phyloP scores from a whole-genome alignment of 2,888 invertebrate genomes.

The Stenotaenia linearis region DNA sequence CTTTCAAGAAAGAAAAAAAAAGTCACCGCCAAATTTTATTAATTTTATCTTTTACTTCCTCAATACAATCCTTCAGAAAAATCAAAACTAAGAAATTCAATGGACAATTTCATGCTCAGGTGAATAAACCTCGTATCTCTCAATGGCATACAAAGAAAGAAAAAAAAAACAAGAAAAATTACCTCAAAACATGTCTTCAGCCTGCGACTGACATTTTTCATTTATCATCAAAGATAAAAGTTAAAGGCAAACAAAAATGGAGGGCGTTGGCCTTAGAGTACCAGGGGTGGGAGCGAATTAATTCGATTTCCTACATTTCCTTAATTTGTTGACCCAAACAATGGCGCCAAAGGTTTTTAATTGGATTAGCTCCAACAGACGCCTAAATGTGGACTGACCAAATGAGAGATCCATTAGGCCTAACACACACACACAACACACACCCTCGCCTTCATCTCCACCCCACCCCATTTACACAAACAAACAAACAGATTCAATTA shows the following conservation, averaged over 20 bases:
- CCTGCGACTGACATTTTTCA: slow-evolving; percentile 14
- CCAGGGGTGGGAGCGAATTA: slow-evolving; percentile 14
- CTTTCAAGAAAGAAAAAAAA: neutral
- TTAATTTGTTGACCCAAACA: slow-evolving; percentile 26
- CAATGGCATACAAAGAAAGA: neutral
- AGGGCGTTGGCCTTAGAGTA: slow-evolving; percentile 7
- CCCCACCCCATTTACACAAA: neutral
- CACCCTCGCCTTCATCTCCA: neutral
- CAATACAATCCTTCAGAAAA: neutral
- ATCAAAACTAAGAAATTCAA: neutral
- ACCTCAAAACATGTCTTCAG: neutral
- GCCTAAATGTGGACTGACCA: slow-evolving; percentile 24
- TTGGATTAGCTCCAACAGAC: slow-evolving; percentile 24
- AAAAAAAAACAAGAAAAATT: neutral
- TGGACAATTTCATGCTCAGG: slow-evolving; percentile 19
- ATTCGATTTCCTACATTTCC: slow-evolving; percentile 24
- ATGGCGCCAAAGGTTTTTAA: slow-evolving; percentile 26
- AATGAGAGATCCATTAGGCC: slow-evolving; percentile 26
- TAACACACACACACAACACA: neutral
- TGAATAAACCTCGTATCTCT: neutral
- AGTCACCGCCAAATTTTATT: neutral
- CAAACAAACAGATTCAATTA: slow-evolving; percentile 26
- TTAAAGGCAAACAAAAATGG: slow-evolving; percentile 26
- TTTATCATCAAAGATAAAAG: slow-evolving; percentile 24
- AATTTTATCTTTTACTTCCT: neutral